These are phyloP conservation scores for Stomatorhinus walkeri DNA, from an alignment of 2,797 vertebrate species.

Conservation along the genomic window DNA sequence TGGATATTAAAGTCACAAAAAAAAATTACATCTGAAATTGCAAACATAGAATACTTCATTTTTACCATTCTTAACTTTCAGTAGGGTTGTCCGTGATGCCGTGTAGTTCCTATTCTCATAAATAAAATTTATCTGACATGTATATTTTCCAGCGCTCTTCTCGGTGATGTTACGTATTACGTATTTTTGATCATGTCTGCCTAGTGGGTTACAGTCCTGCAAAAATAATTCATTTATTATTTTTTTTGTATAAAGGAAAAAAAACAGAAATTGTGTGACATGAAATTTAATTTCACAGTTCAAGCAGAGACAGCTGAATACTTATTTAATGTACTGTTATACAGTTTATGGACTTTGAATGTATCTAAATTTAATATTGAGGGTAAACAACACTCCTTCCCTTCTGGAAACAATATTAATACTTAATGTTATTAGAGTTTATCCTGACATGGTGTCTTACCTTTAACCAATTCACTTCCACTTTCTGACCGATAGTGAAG, in stretches of 20 bases:
- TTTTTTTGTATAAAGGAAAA: neutral
- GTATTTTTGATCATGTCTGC: neutral
- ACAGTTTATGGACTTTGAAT: neutral
- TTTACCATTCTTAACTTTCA: slow-evolving; percentile 17
- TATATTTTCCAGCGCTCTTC: slow-evolving; percentile 26
- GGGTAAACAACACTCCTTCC: neutral
- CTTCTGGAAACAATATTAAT: neutral
- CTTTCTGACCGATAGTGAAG: neutral
- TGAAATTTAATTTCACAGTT: neutral
- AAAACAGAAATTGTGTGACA: neutral
- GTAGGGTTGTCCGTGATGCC: slow-evolving; percentile 19
- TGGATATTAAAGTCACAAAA: neutral
- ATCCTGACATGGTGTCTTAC: neutral
- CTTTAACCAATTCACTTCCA: slow-evolving; percentile 22
- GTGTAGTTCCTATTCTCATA: slow-evolving; percentile 24
- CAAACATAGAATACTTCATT: neutral
- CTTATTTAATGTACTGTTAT: neutral
- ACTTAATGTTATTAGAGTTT: neutral
- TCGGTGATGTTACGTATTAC: neutral
- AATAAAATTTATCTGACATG: slow-evolving; percentile 35
- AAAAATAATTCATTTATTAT: neutral
- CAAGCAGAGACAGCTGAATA: neutral
- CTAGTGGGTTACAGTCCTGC: slow-evolving; percentile 31
- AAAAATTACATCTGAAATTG: neutral
- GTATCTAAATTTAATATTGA: neutral